These are phyloP conservation scores for Tamandua tetradactyla DNA, from an alignment of 2,797 vertebrate genomes.

Conservation along the genomic window DNA sequence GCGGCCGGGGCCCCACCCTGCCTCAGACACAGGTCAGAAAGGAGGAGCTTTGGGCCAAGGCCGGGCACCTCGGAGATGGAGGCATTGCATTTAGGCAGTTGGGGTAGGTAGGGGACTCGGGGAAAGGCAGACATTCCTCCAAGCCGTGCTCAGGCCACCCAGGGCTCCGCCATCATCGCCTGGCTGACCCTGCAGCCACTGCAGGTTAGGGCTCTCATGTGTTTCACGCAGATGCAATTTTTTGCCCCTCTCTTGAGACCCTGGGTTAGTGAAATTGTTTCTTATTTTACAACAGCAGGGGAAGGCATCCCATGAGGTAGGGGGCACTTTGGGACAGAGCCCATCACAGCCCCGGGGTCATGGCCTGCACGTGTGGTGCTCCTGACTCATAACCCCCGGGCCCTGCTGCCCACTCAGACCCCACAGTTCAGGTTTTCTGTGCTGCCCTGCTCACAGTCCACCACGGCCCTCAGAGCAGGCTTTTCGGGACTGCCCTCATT, in stretches of 20 bases:
- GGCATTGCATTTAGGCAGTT: not conserved
- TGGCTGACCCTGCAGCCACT: rapidly evolving
- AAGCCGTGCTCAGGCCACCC: too few species aligned
- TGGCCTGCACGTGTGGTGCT: rapidly evolving
- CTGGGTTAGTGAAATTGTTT: not conserved
- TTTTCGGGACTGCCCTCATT: too few species aligned
- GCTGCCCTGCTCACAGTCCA: rapidly evolving
- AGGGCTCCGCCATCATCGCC: not conserved
- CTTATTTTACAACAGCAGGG: not conserved
- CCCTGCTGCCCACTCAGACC: rapidly evolving
- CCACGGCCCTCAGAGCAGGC: rapidly evolving
- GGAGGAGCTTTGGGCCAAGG: too few species aligned
- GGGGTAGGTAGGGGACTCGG: rapidly evolving
- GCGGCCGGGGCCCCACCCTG: rapidly evolving
- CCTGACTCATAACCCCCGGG: rapidly evolving
- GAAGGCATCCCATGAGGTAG: not conserved
- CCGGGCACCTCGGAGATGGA: too few species aligned
- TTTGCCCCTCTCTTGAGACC: not conserved
- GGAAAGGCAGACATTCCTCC: rapidly evolving
- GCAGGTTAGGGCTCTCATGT: rapidly evolving
- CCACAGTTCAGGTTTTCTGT: rapidly evolving
- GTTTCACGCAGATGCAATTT: not conserved
- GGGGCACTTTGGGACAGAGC: rapidly evolving
- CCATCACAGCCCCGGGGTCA: rapidly evolving
- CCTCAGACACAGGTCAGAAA: not conserved